Conservation (phyloP, 2,113 vertebrate species). For the Terrapene triunguis region DNA sequence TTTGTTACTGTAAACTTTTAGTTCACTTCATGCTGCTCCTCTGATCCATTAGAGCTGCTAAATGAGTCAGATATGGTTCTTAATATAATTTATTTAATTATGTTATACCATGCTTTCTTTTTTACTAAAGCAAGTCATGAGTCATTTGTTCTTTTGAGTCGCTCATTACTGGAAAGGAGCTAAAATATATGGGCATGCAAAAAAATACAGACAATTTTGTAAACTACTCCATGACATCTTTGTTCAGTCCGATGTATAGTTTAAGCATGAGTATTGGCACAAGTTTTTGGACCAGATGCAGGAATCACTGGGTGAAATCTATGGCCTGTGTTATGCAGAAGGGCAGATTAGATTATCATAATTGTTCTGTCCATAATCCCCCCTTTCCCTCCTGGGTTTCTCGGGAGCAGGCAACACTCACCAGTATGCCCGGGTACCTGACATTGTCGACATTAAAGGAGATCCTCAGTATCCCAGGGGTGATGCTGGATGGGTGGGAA, state of each 20-base stretch:
- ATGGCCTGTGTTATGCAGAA: fast-evolving
- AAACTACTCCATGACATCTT: background rate
- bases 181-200: background rate
- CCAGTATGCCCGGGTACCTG: too few species aligned
- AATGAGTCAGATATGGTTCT: background rate
- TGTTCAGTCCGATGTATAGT: background rate
- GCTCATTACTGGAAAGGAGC: background rate
- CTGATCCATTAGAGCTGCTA: background rate
- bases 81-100: background rate
- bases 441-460: too few species aligned
- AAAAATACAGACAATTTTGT: background rate
- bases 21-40: background rate
- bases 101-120: fast-evolving
- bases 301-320: background rate
- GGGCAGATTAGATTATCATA: background rate
- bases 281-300: background rate
- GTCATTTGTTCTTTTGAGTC: background rate
- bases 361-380: background rate
- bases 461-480: too few species aligned
- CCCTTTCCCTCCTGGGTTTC: too few species aligned
- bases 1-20: background rate
- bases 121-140: background rate
- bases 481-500: too few species aligned
- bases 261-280: background rate
- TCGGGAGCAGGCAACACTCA: too few species aligned